Evolutionary conservation across 1,140 invertebrate genomes (phyloP).

Genomic region (Antheraea mylitta): DNA sequence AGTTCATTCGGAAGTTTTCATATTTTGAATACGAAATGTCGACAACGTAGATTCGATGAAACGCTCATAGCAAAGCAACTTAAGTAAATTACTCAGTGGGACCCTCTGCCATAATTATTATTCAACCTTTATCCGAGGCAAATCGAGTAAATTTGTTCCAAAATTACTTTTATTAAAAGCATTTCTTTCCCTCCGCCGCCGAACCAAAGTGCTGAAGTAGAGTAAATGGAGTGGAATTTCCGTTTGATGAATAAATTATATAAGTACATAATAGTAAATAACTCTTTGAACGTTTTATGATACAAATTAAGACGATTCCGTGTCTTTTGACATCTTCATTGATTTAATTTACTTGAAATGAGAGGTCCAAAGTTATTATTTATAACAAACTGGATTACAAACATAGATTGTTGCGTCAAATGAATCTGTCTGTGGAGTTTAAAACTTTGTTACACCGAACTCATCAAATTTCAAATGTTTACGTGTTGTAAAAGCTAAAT

Average conservation of each 20-base stretch:
- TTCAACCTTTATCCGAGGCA: conserved; percentile 65
- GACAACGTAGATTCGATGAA: conserved; percentile 24
- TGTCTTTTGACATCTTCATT: neutral
- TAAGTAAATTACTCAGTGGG: conserved; percentile 54
- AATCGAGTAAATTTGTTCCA: conserved; percentile 67
- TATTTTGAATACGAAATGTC: conserved; percentile 41
- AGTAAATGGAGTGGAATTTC: conserved; percentile 72
- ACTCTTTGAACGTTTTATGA: conserved; percentile 37
- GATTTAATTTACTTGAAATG: conserved; percentile 8
- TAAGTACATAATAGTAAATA: conserved; percentile 49
- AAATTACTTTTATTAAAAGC: conserved; percentile 74
- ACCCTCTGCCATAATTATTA: conserved; percentile 61
- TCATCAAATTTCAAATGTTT: neutral
- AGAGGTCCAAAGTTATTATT: conserved; percentile 2
- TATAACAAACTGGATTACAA: conserved; percentile 8
- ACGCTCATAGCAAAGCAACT: conserved; percentile 41
- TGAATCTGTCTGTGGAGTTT: conserved; percentile 7
- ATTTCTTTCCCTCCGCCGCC: conserved; percentile 60
- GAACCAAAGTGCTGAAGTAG: conserved; percentile 70
- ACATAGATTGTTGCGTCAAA: conserved; percentile 14
- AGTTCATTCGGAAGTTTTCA: conserved; percentile 29
- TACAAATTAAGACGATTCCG: conserved; percentile 2
- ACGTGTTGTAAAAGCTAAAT: conserved; percentile 4
- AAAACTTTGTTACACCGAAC: conserved; percentile 12
- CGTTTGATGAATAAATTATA: conserved; percentile 68